A percentile compares a stretch with the other conserved stretches of the same genome.
Conservation (phyloP, 2,797 vertebrate genomes). For the Spea hammondii region DNA sequence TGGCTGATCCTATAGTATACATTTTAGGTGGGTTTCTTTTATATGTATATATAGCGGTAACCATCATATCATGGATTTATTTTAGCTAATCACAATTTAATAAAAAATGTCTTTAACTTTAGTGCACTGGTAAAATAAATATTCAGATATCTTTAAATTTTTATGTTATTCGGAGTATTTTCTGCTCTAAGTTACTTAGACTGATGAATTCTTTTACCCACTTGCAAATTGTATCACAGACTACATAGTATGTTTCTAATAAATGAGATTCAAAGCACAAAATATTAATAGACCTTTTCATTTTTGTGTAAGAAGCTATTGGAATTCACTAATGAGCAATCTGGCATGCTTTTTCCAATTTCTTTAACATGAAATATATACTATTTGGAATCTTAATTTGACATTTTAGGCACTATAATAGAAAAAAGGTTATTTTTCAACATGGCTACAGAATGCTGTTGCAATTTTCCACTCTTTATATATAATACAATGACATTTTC, state of each 20-base stretch:
- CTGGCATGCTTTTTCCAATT: slow-evolving; percentile 62
- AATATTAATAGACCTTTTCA: slow-evolving; percentile 59
- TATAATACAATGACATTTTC: slow-evolving; percentile 47
- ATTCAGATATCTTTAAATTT: slow-evolving; percentile 70
- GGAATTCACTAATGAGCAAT: slow-evolving; percentile 66
- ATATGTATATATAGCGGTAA: too few relatives aligned
- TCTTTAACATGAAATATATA: slow-evolving; percentile 66
- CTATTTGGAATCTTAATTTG: slow-evolving; percentile 54
- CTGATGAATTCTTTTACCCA: slow-evolving; percentile 57
- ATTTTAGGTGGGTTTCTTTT: too few relatives aligned
- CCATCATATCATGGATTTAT: too few relatives aligned
- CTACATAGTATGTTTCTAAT: slow-evolving; percentile 61
- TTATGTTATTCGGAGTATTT: slow-evolving; percentile 63
- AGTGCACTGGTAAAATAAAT: slow-evolving; percentile 66
- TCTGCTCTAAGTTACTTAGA: slow-evolving; percentile 60
- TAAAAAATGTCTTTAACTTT: slow-evolving; percentile 63
- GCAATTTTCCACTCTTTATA: slow-evolving; percentile 45
- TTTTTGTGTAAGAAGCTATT: slow-evolving; percentile 68
- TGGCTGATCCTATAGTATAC: too few relatives aligned
- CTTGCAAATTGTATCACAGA: slow-evolving; percentile 54
- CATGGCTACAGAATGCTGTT: slow-evolving; percentile 43
- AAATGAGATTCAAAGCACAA: slow-evolving; percentile 64
- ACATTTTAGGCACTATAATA: slow-evolving; percentile 38
- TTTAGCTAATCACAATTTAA: too few relatives aligned
- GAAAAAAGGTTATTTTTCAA: slow-evolving; percentile 55